phyloP scores from a whole-genome alignment of 2,797 vertebrate genomes.

The Sphenodon punctatus region DNA sequence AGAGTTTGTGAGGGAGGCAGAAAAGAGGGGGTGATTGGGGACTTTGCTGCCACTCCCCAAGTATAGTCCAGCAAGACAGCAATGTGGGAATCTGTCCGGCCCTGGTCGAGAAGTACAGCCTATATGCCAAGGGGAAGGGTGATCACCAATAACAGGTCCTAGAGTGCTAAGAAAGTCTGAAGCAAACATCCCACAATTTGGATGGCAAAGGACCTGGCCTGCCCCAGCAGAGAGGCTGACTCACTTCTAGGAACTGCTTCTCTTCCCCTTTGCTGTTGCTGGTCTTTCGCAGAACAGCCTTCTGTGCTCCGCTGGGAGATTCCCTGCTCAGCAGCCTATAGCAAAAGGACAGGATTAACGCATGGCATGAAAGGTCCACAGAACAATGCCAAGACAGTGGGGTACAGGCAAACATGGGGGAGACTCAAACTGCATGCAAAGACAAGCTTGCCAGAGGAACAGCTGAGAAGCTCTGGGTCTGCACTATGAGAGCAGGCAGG shows the following conservation, averaged over 20 bases:
- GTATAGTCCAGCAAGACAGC: too few species aligned
- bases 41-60: neutral
- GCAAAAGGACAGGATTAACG: neutral
- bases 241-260: conserved; percentile 94
- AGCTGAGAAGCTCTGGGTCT: too few species aligned
- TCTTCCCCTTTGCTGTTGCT: conserved; percentile 83
- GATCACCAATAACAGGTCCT: neutral
- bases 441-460: too few species aligned
- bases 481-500: neutral
- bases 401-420: neutral
- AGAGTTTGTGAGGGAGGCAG: neutral
- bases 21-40: neutral
- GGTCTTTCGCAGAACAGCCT: conserved; percentile 89
- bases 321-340: conserved; percentile 88
- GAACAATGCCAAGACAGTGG: neutral
- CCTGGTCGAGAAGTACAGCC: too few species aligned
- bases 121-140: neutral
- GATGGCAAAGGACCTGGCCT: accelerated
- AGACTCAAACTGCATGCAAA: neutral
- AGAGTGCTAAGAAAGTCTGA: neutral
- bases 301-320: conserved; percentile 91
- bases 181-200: neutral
- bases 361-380: neutral
- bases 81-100: neutral
- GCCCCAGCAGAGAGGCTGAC: neutral